phyloP scores from a whole-genome alignment of 1,140 invertebrate species.

The Lordiphosa clarofinis region DNA sequence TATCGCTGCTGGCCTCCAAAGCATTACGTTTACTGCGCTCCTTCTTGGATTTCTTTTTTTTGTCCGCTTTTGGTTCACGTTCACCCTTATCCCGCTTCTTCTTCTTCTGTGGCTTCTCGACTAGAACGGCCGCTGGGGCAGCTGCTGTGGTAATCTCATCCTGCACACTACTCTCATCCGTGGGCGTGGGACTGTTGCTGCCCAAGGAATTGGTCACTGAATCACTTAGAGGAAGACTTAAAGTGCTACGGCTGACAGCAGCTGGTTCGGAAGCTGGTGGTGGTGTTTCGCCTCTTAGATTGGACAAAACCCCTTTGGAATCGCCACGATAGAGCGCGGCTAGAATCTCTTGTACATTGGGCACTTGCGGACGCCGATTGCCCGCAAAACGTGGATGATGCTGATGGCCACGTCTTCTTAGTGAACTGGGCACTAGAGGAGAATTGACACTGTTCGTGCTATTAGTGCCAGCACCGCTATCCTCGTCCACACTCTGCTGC shows the following conservation, averaged over 20 bases:
- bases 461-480: conserved; percentile 82
- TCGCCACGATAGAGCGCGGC: conserved; percentile 77
- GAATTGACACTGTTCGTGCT: conserved; percentile 79
- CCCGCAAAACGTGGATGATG: conserved; percentile 85
- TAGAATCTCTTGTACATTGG: conserved; percentile 75
- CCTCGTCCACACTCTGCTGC: conserved; percentile 44
- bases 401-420: conserved; percentile 88
- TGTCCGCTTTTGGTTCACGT: conserved; percentile 34
- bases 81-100: conserved; percentile 59
- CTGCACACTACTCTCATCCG: conserved; percentile 73
- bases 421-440: conserved; percentile 68
- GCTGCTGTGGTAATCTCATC: conserved; percentile 44
- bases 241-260: conserved; percentile 43
- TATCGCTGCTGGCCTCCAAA: conserved; percentile 71
- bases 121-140: conserved; percentile 6
- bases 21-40: conserved; percentile 61
- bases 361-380: conserved; percentile 77
- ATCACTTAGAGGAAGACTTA: conserved; percentile 65
- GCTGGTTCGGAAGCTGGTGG: conserved; percentile 8
- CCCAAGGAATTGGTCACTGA: conserved; percentile 71
- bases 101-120: conserved; percentile 49
- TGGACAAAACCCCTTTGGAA: conserved; percentile 62
- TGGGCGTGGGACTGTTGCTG: conserved; percentile 76
- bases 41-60: conserved; percentile 60
- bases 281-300: conserved; percentile 44